phyloP scores from a whole-genome alignment of 2,888 invertebrate species.

The Laothoe populi region DNA sequence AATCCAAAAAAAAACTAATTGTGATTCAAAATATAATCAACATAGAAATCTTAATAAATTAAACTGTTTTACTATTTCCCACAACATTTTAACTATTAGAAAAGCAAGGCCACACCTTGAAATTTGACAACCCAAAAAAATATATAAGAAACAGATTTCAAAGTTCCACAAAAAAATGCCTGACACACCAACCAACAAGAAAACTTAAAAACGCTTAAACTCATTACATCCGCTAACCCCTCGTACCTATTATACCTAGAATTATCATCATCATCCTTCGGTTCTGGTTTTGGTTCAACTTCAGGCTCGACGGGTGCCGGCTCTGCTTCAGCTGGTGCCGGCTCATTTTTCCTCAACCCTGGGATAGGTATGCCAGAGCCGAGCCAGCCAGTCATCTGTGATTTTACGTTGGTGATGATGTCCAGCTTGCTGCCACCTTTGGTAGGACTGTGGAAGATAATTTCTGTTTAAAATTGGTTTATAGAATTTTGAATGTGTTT shows the following conservation, averaged over 20 bases:
- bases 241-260: constrained; percentile 92
- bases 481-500: background rate
- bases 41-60: too few species aligned
- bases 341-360: constrained; percentile 89
- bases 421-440: constrained; percentile 90
- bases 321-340: constrained; percentile 76
- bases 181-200: constrained; percentile 25
- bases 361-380: constrained; percentile 91
- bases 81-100: background rate
- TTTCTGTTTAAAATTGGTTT: background rate
- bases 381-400: constrained; percentile 94
- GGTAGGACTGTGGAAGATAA: constrained; percentile 85
- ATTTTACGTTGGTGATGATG: constrained; percentile 94
- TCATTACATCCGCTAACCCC: constrained; percentile 85
- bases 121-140: background rate
- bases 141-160: background rate
- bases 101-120: constrained; percentile 1
- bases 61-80: background rate
- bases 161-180: background rate
- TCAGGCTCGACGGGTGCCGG: constrained; percentile 74
- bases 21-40: background rate
- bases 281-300: constrained; percentile 67
- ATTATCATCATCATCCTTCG: constrained; percentile 93
- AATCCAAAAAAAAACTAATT: background rate
- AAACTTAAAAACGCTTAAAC: constrained; percentile 40